A percentile compares a stretch with the other conserved stretches of the same genome.
phyloP scores from a whole-genome alignment of 2,797 vertebrate genomes.

The Masticophis lateralis region DNA sequence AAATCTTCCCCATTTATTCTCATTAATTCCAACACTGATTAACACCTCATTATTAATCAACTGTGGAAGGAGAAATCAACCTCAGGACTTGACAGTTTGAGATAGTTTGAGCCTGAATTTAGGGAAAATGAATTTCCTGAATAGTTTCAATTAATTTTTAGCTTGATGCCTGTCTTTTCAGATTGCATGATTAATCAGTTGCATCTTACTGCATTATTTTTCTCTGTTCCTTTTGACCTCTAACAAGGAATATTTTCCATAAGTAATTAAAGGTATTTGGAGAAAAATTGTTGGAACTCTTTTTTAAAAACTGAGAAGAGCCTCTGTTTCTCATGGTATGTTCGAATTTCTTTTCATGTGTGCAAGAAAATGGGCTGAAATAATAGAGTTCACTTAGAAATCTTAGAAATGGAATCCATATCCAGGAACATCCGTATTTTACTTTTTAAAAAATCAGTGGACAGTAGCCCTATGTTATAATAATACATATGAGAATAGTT shows the following conservation, averaged over 20 bases:
- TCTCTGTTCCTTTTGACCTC: conserved; percentile 25
- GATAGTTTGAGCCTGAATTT: conserved; percentile 25
- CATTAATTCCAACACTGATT: conserved; percentile 26
- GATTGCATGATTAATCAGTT: conserved; percentile 12
- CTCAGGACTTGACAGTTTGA: conserved; percentile 5
- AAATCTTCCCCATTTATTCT: conserved; percentile 1
- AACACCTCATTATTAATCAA: conserved; percentile 16
- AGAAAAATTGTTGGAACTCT: neutral
- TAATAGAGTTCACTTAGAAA: neutral
- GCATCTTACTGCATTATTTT: conserved; percentile 18
- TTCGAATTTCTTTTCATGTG: neutral
- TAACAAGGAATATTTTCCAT: conserved; percentile 15
- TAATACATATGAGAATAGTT: neutral
- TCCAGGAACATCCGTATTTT: neutral
- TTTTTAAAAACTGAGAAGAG: neutral
- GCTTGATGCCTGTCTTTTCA: conserved; percentile 25
- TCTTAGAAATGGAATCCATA: neutral
- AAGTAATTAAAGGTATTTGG: conserved; percentile 7
- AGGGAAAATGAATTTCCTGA: conserved; percentile 5
- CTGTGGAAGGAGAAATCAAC: neutral
- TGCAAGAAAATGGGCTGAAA: neutral
- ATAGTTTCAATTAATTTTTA: conserved; percentile 39
- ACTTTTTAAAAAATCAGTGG: neutral
- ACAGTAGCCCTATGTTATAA: accelerated
- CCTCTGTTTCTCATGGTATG: neutral